phyloP scores from a whole-genome alignment of 1,140 invertebrate genomes.

The Heterodera schachtii region DNA sequence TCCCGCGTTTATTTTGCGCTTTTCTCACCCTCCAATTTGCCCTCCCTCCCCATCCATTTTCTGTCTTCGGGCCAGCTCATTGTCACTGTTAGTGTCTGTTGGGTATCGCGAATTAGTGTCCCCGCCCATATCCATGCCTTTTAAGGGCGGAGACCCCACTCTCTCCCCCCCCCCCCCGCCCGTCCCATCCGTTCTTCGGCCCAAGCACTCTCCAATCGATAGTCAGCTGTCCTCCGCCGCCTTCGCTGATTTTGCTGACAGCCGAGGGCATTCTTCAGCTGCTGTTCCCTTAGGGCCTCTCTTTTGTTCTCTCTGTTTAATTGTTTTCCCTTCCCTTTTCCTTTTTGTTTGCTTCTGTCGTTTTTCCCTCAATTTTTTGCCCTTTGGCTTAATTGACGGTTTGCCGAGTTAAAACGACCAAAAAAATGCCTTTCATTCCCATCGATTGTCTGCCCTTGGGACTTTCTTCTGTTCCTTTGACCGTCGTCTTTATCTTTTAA shows the following conservation, averaged over 20 bases:
- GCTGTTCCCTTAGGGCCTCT: not conserved
- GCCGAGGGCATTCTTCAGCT: not conserved
- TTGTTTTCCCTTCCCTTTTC: not conserved
- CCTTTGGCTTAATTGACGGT: not conserved
- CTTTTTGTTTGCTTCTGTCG: not conserved
- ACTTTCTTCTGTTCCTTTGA: not conserved
- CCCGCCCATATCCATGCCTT: not conserved
- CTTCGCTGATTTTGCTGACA: not conserved
- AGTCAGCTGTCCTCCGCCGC: not conserved
- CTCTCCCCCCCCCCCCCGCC: not conserved
- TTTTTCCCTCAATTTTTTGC: not conserved
- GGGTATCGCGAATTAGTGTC: conserved; percentile 11
- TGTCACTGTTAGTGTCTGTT: not conserved
- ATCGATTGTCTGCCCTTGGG: not conserved
- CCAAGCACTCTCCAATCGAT: not conserved
- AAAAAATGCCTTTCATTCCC: not conserved
- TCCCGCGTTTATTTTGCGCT: not conserved
- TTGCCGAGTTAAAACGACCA: not conserved
- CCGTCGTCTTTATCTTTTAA: not conserved
- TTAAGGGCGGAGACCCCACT: not conserved
- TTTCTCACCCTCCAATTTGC: not conserved
- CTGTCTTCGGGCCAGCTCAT: no score
- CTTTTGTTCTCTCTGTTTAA: not conserved
- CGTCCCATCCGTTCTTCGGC: not conserved
- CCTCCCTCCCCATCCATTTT: no score